A percentile compares a stretch with the other conserved stretches of the same genome.
phyloP scores from a whole-genome alignment of 2,797 vertebrate species.

The Cuniculus paca region DNA sequence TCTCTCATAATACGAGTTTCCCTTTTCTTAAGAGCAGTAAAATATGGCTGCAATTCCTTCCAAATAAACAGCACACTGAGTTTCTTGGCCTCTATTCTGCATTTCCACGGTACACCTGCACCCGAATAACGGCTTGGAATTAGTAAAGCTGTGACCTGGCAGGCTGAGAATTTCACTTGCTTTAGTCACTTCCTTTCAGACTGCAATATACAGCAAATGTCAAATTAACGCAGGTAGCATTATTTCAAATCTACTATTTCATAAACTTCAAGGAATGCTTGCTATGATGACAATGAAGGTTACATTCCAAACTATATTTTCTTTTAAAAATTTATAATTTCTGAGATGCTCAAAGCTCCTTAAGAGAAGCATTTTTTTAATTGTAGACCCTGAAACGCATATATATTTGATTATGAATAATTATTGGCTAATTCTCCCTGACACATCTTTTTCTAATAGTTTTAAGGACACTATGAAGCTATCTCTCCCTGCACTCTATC shows the following conservation, averaged over 20 bases:
- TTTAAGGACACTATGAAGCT: neutral
- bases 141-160: slow-evolving; percentile 37
- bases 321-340: slow-evolving; percentile 7
- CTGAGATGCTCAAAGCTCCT: neutral
- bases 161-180: neutral
- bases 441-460: slow-evolving; percentile 17
- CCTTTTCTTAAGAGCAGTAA: slow-evolving; percentile 56
- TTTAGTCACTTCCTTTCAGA: slow-evolving; percentile 36
- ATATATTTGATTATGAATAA: neutral
- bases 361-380: neutral
- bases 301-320: neutral
- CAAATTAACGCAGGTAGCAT: neutral
- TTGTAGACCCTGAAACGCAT: neutral
- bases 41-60: slow-evolving; percentile 54
- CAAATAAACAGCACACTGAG: slow-evolving; percentile 58
- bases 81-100: slow-evolving; percentile 70
- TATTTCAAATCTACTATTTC: slow-evolving; percentile 18
- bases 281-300: neutral
- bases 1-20: slow-evolving; percentile 77
- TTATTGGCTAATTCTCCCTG: slow-evolving; percentile 3
- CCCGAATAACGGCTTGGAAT: slow-evolving; percentile 44
- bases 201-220: slow-evolving; percentile 9
- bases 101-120: slow-evolving; percentile 57
- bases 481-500: neutral
- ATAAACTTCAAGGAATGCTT: slow-evolving; percentile 2